Percentiles rank a stretch among this genome's conserved stretches.
Evolutionary conservation across 2,113 vertebrate genomes (phyloP).

Genomic region (Carettochelys insculpta): DNA sequence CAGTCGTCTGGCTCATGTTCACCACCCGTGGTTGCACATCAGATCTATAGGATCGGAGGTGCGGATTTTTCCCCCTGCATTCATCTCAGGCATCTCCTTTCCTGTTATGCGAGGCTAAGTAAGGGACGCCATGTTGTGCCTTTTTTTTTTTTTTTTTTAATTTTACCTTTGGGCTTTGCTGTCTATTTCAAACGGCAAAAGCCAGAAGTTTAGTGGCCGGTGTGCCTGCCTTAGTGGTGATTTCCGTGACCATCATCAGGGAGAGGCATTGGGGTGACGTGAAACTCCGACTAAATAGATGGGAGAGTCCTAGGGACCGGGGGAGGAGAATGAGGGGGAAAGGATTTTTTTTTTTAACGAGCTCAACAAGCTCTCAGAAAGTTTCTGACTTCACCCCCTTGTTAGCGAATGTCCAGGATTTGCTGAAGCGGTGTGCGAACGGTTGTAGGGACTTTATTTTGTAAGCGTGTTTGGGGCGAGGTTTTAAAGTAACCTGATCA

Average conservation of each 20-base stretch:
- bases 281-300: conserved; percentile 33
- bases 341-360: neutral
- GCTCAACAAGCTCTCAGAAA: neutral
- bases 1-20: conserved; percentile 41
- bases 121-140: conserved; percentile 50
- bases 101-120: conserved; percentile 45
- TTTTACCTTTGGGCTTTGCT: conserved; percentile 6
- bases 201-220: conserved; percentile 53
- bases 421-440: neutral
- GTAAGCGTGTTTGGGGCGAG: neutral
- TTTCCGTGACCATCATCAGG: conserved; percentile 37
- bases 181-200: neutral
- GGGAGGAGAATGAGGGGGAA: neutral
- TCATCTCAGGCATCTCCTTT: conserved; percentile 51
- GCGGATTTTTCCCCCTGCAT: neutral
- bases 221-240: conserved; percentile 22
- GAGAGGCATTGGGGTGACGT: conserved; percentile 42
- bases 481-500: neutral
- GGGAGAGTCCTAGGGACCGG: neutral
- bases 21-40: conserved; percentile 27
- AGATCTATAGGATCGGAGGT: conserved; percentile 16
- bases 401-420: neutral
- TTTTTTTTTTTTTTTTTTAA: neutral
- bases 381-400: neutral
- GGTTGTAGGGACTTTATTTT: conserved; percentile 15